Base-by-base conservation (phyloP, 2,888 invertebrate species). In the Crematogaster levior region DNA sequence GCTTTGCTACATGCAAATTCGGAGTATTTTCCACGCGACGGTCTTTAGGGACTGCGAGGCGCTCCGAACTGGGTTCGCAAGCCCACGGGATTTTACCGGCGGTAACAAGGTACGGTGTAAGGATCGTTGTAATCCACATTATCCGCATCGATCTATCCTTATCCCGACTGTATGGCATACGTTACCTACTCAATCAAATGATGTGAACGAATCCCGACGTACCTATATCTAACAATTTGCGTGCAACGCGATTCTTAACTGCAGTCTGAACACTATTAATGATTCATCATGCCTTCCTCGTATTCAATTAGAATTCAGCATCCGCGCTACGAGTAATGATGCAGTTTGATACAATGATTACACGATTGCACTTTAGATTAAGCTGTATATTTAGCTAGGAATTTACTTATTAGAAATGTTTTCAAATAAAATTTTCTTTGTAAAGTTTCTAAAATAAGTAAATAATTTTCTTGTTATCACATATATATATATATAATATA, bases 1-100 rank as follows among this genome's bases (percentile, higher is more conserved):
- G 81, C 85, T 85, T 85, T 72, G 83, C 60, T 84, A 81, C 87
- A 89, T 88, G 88, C 89, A 88, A 89, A 88, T 88, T 81, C 66
- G 27, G 63, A 12, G 65, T 61, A 66, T 74, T 72, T 79, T 80
- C 60, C 75, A 30, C 24, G 18, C 66, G 73, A 21, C 10, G n/a
- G 74, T 74, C 74, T 84, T 63, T 60, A 18, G 30, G 58, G 72
- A 73, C 61, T 83, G 60, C 66, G 60, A 77, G 82, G 10, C 34
- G 65, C 74, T 82, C 43, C 70, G 68, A 65, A 51, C 51, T 73
- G 75, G 43, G 75, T 56, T 80, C 37, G 21, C 63, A 60, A 60
- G 18, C 77, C 34, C 24, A 12, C 24, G 75, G 72, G 60, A 72
- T 60, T 75, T 80, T 80, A 37, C 5, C 18, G 24, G 48, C 24